phyloP scores from a whole-genome alignment of 2,888 invertebrate species.

The Myopa tessellatipennis region DNA sequence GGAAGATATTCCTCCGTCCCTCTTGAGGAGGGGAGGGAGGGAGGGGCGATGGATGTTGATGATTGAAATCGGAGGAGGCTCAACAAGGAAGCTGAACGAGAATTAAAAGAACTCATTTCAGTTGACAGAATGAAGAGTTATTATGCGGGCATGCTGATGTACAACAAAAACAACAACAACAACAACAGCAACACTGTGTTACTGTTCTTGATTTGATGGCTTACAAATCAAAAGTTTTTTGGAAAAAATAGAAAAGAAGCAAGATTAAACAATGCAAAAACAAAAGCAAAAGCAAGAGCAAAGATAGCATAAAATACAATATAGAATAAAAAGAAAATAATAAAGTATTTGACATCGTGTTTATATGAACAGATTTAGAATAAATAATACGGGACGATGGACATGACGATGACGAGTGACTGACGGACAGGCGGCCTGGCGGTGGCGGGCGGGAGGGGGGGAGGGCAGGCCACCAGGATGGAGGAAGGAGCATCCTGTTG shows the following conservation, averaged over 20 bases:
- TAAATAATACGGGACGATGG: constrained; percentile 24
- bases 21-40: too few relatives aligned
- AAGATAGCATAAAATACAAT: constrained; percentile 18
- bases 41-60: neutral
- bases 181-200: constrained; percentile 48
- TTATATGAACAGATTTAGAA: constrained; percentile 35
- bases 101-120: constrained; percentile 39
- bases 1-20: too few relatives aligned
- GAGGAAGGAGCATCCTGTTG: too few relatives aligned
- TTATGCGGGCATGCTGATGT: constrained; percentile 55
- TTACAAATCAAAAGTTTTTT: constrained; percentile 31
- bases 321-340: constrained; percentile 32
- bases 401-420: constrained; percentile 22
- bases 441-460: too few relatives aligned
- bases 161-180: constrained; percentile 51
- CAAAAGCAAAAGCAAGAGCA: constrained; percentile 4
- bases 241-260: constrained; percentile 38
- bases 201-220: constrained; percentile 39
- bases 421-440: constrained; percentile 23
- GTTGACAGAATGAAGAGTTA: constrained; percentile 42
- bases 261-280: constrained; percentile 31
- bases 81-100: neutral
- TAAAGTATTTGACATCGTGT: constrained; percentile 22
- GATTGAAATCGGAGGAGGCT: constrained; percentile 27
- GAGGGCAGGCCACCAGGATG: neutral